Evolutionary conservation across 92 coral and sea anemone species (phyloP).

Genomic region (Desmophyllum pertusum): DNA sequence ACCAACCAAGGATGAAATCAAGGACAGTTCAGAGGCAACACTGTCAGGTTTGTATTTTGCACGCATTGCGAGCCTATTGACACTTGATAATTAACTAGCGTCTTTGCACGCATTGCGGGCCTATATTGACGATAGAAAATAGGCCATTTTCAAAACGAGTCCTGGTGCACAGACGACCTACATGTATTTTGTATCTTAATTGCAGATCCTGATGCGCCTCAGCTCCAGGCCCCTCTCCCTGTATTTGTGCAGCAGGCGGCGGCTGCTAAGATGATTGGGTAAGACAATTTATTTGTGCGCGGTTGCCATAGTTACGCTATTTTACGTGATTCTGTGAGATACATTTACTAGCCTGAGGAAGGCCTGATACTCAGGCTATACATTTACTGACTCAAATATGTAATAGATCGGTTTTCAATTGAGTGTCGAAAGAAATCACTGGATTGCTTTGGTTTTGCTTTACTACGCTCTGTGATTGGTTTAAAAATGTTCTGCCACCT

Average conservation of each 20-base stretch:
- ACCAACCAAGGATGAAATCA: conserved; percentile 93
- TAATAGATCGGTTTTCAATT: too few species aligned
- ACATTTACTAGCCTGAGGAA: too few species aligned
- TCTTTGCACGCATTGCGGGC: too few species aligned
- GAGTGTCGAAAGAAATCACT: too few species aligned
- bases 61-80: too few species aligned
- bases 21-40: conserved; percentile 76
- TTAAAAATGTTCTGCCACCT: too few species aligned
- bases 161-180: background rate
- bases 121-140: too few species aligned
- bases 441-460: too few species aligned
- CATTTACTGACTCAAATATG: too few species aligned
- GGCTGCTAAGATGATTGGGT: conserved; percentile 96
- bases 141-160: background rate
- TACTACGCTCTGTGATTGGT: too few species aligned
- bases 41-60: conserved; percentile 73
- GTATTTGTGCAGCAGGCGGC: conserved; percentile 98
- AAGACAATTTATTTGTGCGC: background rate
- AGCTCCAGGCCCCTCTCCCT: conserved; percentile 91
- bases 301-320: background rate
- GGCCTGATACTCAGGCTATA: too few species aligned
- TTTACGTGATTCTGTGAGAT: background rate
- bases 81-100: too few species aligned
- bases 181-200: background rate
- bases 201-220: conserved; percentile 91